Percentiles rank a stretch among this genome's conserved stretches.
These are phyloP conservation scores for Drosophila burlai DNA, from an alignment of 1,140 invertebrate species.

Conservation along the genomic window DNA sequence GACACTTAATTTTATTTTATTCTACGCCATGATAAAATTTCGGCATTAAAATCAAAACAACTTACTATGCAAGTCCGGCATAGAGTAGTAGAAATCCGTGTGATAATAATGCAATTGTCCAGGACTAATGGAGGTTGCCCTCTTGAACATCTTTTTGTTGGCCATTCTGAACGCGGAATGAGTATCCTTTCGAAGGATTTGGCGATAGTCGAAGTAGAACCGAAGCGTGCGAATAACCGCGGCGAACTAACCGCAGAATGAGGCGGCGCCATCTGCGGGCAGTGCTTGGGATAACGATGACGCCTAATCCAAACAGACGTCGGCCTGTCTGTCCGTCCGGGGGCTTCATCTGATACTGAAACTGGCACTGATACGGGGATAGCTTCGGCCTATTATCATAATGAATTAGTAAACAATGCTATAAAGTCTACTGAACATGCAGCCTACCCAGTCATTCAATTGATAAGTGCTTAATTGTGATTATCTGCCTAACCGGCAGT, in stretches of 20 bases:
- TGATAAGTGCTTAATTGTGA: constrained; percentile 62
- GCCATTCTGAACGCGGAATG: constrained; percentile 37
- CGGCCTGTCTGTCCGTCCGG: constrained; percentile 13
- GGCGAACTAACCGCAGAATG: constrained; percentile 47
- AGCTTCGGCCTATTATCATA: constrained; percentile 52
- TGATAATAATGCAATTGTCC: constrained; percentile 78
- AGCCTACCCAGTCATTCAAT: constrained; percentile 33
- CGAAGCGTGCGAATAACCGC: constrained; percentile 42
- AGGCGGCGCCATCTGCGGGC: constrained; percentile 22
- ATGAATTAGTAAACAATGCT: constrained; percentile 58
- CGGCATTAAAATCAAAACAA: neutral
- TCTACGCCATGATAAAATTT: too few relatives aligned
- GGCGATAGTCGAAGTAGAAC: constrained; percentile 16
- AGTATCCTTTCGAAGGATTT: neutral
- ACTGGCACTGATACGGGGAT: constrained; percentile 56
- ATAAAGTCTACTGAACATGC: constrained; percentile 50
- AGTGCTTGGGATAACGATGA: constrained; percentile 37
- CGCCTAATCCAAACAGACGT: constrained; percentile 42
- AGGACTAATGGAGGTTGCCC: constrained; percentile 51
- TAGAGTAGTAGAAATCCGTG: constrained; percentile 80
- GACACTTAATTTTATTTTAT: neutral
- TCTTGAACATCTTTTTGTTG: constrained; percentile 48
- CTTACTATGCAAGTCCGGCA: constrained; percentile 79
- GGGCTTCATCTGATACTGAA: constrained; percentile 38
- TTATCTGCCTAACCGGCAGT: constrained; percentile 13